Base-by-base conservation (phyloP, 2,113 vertebrate genomes). In the Esox niger region DNA sequence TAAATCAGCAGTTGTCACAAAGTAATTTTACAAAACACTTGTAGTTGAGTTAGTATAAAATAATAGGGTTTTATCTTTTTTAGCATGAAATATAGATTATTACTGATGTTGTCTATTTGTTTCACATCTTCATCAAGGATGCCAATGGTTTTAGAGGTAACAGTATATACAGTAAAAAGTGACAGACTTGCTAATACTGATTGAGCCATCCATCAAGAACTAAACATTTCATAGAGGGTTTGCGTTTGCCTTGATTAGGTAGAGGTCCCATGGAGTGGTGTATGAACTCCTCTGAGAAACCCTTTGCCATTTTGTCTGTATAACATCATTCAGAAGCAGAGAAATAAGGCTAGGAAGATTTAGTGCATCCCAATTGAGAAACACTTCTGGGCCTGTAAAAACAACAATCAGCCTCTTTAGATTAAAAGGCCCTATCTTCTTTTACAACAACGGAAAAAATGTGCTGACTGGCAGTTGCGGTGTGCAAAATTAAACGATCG, bases 331-430 rank as follows among this genome's bases (percentile, higher is more conserved):
- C 27, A 59, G 15, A 5, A 13, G 29, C 27, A 57, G 29, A 31
- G 4, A 6, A 67, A 33, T 57, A 68, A 83, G 71, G 38, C 27
- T 73, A 21, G 4, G 1, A 66, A 86, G 84, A 90, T 88, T 87
- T 87, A 86, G 70, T 78, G 73, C 74, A 38, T 65, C 69, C 75
- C 75, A 71, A 86, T 82, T 23, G n/a, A 80, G 82, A 82, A 84
- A 82, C 79, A 87, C 87, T 87, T 88, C 81, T 71, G 10, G 80
- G 65, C 76, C 76, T 77, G 67, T 90, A 87, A 89, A 90, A 86
- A 79, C 81, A 83, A 85, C 82, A 83, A 87, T 86, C 83, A 83
- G 75, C 77, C 82, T 83, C 81, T 81, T 84, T 75, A 72, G 78
- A 85, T 86, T 85, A 87, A 84, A 86, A 78, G 78, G 77, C 80